Percentiles rank a stretch among this genome's conserved stretches.
Conservation (phyloP, 2,888 invertebrate species). For the Nomada lathburiana region DNA sequence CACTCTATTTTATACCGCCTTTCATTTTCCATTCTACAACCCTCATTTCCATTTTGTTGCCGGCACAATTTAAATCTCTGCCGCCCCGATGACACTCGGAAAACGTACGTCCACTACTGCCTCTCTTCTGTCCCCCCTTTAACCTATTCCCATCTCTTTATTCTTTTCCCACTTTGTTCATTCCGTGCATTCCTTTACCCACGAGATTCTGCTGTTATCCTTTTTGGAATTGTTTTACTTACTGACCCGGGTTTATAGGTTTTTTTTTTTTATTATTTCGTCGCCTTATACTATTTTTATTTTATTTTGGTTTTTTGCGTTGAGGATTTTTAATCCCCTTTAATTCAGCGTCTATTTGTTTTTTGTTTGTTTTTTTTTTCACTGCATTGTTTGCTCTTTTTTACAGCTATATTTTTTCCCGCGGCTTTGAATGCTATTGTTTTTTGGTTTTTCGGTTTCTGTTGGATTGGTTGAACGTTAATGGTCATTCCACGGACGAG, state of each 20-base stretch:
- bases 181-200: not conserved
- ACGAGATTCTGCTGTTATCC: not conserved
- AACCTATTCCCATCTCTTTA: not conserved
- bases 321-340: not conserved
- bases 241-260: too few relatives aligned
- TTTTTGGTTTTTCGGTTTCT: not conserved
- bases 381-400: too few relatives aligned
- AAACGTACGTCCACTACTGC: conserved; percentile 64
- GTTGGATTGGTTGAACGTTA: not conserved
- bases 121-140: not conserved
- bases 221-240: not conserved
- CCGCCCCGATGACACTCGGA: conserved; percentile 71
- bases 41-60: conserved; percentile 78
- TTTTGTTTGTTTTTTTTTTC: too few relatives aligned
- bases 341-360: not conserved
- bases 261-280: not conserved
- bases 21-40: conserved; percentile 77
- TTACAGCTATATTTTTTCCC: too few relatives aligned
- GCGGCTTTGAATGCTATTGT: too few relatives aligned
- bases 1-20: conserved; percentile 74
- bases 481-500: not conserved
- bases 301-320: not conserved
- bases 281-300: not conserved
- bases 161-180: not conserved
- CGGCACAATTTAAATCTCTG: conserved; percentile 74